phyloP scores from a whole-genome alignment of 2,113 vertebrate species.

The Microtus oregoni region DNA sequence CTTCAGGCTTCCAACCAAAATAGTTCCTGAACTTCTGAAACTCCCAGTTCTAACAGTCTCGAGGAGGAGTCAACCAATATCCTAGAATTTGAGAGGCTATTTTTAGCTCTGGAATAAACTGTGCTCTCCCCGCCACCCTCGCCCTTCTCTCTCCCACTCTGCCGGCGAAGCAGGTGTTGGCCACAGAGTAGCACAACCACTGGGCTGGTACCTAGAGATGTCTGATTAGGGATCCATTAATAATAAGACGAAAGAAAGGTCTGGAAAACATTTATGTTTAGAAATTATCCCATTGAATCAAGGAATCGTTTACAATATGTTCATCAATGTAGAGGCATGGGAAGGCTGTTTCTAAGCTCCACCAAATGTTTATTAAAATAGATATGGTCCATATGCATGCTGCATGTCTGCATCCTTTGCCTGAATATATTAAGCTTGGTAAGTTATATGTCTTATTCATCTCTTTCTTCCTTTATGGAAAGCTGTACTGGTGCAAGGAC shows the following conservation, averaged over 20 bases:
- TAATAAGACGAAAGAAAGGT: background rate
- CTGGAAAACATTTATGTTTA: constrained; percentile 26
- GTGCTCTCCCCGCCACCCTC: background rate
- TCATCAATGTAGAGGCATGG: constrained; percentile 34
- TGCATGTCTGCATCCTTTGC: constrained; percentile 39
- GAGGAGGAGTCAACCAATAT: constrained; percentile 71
- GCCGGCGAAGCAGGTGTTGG: background rate
- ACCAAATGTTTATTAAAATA: constrained; percentile 75
- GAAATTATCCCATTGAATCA: constrained; percentile 28
- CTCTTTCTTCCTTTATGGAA: constrained; percentile 1
- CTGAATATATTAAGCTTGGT: constrained; percentile 62
- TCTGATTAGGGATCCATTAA: background rate
- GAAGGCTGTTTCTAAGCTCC: constrained; percentile 58
- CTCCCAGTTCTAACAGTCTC: constrained; percentile 76
- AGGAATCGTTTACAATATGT: constrained; percentile 62
- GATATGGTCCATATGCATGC: constrained; percentile 48
- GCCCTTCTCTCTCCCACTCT: background rate
- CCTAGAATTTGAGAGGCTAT: constrained; percentile 72
- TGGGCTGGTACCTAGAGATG: accelerated
- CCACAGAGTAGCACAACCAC: accelerated
- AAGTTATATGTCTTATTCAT: constrained; percentile 31
- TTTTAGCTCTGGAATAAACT: constrained; percentile 66
- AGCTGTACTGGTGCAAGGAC: background rate
- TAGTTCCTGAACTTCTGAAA: constrained; percentile 83
- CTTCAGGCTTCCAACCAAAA: constrained; percentile 81